phyloP scores from a whole-genome alignment of 2,797 vertebrate genomes.

The Gambelia wislizenii region DNA sequence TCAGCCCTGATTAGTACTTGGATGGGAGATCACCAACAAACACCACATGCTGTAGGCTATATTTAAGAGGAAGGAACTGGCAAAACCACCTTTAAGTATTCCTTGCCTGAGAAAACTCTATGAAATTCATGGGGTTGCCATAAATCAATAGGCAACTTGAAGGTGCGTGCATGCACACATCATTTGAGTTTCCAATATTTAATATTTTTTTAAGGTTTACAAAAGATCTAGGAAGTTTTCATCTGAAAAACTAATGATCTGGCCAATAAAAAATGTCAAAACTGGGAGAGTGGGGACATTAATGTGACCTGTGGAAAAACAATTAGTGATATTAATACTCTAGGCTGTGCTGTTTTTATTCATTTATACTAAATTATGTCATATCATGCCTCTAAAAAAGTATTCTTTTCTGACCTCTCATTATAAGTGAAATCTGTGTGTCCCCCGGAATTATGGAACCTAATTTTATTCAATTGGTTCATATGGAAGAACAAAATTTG shows the following conservation, averaged over 20 bases:
- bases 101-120: too few relatives aligned
- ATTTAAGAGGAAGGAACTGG: too few relatives aligned
- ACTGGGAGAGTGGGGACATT: not conserved
- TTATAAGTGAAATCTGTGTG: not conserved
- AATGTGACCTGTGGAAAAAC: not conserved
- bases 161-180: too few relatives aligned
- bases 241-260: slow-evolving; percentile 10
- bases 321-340: not conserved
- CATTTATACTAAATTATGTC: not conserved
- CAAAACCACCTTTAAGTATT: too few relatives aligned
- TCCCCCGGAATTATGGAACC: not conserved
- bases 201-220: not conserved
- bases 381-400: not conserved
- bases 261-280: not conserved
- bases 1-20: too few relatives aligned
- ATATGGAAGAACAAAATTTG: not conserved
- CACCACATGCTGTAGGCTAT: too few relatives aligned
- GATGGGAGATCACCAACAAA: too few relatives aligned
- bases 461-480: not conserved
- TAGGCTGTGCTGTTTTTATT: slow-evolving; percentile 7
- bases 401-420: not conserved
- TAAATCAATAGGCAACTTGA: too few relatives aligned
- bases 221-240: not conserved
- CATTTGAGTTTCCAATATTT: slow-evolving; percentile 32
- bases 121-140: too few relatives aligned